phyloP scores from a whole-genome alignment of 1,140 invertebrate species.

The Dinoponera quadriceps region DNA sequence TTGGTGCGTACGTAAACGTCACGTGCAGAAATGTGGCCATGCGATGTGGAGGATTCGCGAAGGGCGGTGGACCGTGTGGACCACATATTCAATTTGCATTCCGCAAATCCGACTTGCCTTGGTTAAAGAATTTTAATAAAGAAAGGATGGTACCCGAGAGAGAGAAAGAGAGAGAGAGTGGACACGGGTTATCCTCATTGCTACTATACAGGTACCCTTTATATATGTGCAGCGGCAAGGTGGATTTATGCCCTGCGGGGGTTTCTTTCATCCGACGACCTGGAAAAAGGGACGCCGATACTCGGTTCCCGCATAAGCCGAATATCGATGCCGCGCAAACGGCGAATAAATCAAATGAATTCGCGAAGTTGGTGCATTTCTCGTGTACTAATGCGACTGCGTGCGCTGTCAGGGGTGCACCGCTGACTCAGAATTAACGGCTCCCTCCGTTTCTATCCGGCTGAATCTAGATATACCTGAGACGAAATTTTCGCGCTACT shows the following conservation, averaged over 20 bases:
- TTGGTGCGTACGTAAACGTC: not conserved
- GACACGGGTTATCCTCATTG: constrained; percentile 17
- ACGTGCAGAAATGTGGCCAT: constrained; percentile 24
- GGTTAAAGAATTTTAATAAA: constrained; percentile 66
- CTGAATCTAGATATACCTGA: no score
- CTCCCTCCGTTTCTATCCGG: no score
- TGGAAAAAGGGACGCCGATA: constrained; percentile 39
- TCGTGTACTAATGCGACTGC: constrained; percentile 25
- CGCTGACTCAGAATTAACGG: no score
- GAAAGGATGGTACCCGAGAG: not conserved
- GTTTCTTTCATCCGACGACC: constrained; percentile 7
- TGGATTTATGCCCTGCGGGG: constrained; percentile 17
- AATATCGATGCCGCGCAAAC: constrained; percentile 48
- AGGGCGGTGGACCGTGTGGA: constrained; percentile 17
- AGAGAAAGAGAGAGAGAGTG: no score
- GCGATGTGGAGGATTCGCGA: not conserved
- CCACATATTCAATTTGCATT: constrained; percentile 34
- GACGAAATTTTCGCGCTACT: no score
- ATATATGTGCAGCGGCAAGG: not conserved
- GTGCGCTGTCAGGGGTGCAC: not conserved
- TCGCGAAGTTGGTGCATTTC: constrained; percentile 11
- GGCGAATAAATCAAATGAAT: constrained; percentile 46
- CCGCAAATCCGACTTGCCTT: constrained; percentile 21
- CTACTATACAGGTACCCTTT: not conserved
- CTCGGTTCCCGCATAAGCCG: constrained; percentile 39